Evolutionary conservation across 2,888 invertebrate genomes (phyloP), one percentile per base, ranked within the genome.

Genomic region (Eristalis tenax): DNA sequence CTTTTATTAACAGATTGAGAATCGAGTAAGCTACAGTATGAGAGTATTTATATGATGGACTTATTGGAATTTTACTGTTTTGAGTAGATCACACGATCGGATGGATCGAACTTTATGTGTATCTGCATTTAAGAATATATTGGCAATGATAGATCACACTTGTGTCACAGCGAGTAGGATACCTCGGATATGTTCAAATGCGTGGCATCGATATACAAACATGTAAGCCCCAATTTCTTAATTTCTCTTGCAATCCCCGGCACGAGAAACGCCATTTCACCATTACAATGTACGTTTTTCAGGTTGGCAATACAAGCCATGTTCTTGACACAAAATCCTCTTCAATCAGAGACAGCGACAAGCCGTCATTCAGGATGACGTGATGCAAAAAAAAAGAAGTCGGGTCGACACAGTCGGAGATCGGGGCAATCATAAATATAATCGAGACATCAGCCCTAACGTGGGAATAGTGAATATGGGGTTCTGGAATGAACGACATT

Each of bases 351-450:
- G 75, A n/a, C 28, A 74, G 13, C 22, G 43, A 28, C 8, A 50
- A 74, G 13, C 64, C 64, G 22, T 74, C 74, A n/a, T 75, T 66
- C 35, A 66, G 50, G 23, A 75, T 35, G n/a, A 38, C 66, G 11
- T 23, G n/a, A 75, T 6, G 65, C 66, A 13, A 66, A 65, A 35
- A 57, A 18, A 22, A 69, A 69, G 32, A 22, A 35, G 13, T 57
- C 57, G 18, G n/a, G n/a, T n/a, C n/a, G n/a, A 22, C 32, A 8
- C n/a, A 22, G n/a, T 57, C 69, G 13, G 32, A n/a, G 35, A 69
- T 57, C 22, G 69, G 69, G 11, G 23, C 32, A 11, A 57, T 35
- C 13, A 57, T 69, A 13, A 57, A 69, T 57, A 69, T 32, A 0
- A 59, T 23, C 6, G 69, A 13, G 5, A 22, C 4, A 22, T 70